Evolutionary conservation across 1,140 invertebrate genomes (phyloP), one percentile per base, ranked within the genome.

Genomic region (Idris sp.): DNA sequence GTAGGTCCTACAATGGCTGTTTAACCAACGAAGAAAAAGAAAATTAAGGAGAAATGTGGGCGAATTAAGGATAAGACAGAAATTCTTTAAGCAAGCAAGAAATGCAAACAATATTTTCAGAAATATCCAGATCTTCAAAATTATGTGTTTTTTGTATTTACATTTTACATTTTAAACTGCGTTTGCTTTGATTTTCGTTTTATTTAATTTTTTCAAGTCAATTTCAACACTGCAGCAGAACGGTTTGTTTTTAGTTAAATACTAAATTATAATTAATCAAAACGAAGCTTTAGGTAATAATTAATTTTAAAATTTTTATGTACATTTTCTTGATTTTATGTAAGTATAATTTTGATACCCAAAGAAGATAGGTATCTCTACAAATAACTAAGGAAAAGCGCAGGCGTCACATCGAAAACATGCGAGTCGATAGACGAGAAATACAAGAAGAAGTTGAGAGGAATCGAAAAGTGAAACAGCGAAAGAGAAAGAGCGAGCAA

Each of bases 11-110:
- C 43, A 73, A 73, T 64, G 43, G 51, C 44, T 35, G 38, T 51
- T 58, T 36, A 48, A 14, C 36, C 30, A 43, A 36, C 41, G 41
- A 40, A 28, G 35, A 36, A 31, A 58, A 64, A 58, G 51, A 40
- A 73, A 73, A 59, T 64, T 33, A 49, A 73, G 58, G 19, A 64
- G 44, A 58, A 64, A 73, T 44, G 68, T 59, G 41, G 58, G 51
- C 68, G 58, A 64, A 4, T n/a, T 14, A 13, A 38, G 43, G 46
- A 48, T n/a, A 65, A 43, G 38, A 7, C 44, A 11, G 25, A n/a
- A 54, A 59, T 46, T 69, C 54, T 46, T 38, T 7, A 31, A 30
- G 6, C 28, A 59, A 26, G 38, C 7, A 31, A 51, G 53, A 69
- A 58, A 58, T 22, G 41, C 62, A 49, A 56, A 67, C 26, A 56